Conservation (phyloP, 1,140 invertebrate genomes). For the Philopotamus ludificatus region DNA sequence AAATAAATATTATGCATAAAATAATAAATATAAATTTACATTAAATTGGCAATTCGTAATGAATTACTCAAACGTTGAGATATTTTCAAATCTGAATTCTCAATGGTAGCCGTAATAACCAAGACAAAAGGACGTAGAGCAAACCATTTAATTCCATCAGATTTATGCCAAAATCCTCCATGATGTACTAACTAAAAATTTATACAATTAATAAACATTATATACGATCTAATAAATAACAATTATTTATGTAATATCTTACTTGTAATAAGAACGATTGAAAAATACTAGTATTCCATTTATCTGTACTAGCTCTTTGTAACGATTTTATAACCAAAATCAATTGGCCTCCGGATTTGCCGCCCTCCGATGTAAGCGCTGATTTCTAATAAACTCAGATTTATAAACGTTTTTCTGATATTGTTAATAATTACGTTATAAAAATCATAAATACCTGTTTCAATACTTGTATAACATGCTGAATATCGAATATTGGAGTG, state of each 20-base stretch:
- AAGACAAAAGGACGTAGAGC: slow-evolving; percentile 32
- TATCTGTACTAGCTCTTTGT: slow-evolving; percentile 47
- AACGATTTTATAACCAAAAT: slow-evolving; percentile 47
- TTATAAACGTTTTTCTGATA: background rate
- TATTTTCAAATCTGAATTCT: slow-evolving; percentile 24
- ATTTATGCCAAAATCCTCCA: slow-evolving; percentile 46
- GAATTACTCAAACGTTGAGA: slow-evolving; percentile 32
- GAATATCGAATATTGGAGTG: slow-evolving; percentile 49
- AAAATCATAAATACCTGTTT: slow-evolving; percentile 46
- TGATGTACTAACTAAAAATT: slow-evolving; percentile 45
- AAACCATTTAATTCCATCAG: slow-evolving; percentile 40
- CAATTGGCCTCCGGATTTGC: slow-evolving; percentile 30
- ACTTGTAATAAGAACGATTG: slow-evolving; percentile 52
- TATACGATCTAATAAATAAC: background rate
- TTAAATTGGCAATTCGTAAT: slow-evolving; percentile 20
- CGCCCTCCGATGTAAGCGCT: slow-evolving; percentile 25
- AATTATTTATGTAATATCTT: slow-evolving; percentile 3
- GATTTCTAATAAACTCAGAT: slow-evolving; percentile 34
- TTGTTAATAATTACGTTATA: background rate
- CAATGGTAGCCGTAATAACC: slow-evolving; percentile 27
- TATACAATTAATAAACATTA: slow-evolving; percentile 1
- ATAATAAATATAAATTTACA: slow-evolving; percentile 16
- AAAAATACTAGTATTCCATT: slow-evolving; percentile 48
- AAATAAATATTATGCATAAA: no score
- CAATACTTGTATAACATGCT: slow-evolving; percentile 50